Evolutionary conservation across 2,797 vertebrate genomes (phyloP), one percentile per base, ranked within the genome.

Genomic region (Phoxinus dragarum): DNA sequence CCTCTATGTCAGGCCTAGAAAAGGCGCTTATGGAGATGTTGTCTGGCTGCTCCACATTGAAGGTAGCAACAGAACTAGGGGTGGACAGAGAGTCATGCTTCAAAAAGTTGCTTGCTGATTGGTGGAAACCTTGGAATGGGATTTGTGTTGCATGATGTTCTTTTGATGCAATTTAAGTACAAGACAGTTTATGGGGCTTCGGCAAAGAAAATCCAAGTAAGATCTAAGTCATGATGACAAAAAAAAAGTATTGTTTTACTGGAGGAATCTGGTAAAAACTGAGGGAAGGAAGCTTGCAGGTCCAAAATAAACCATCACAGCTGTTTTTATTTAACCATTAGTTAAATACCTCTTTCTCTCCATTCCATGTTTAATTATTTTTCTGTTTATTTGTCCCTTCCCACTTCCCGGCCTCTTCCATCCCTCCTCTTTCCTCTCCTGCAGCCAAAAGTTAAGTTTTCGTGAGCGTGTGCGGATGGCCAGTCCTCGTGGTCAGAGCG

Each of bases 391-490:
- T 73, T 47, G 1, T 72, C 47, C 34, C 84, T 75, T 88, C 80
- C 40, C 44, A 67, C 75, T 61, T 74, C 10, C 52, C 27, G 82
- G 76, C 19, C 23, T 73, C 47, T 64, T 40, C 59, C 40, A 42
- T 82, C 23, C 23, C n/a, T 85, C 42, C 19, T 74, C 40, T 59
- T 17, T 47, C 7, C 44, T 67, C 17, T 31, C 7, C 47, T 86
- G 88, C 95, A 99, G 98, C 92, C 97, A 99, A 93, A 99, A 99
- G 93, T 90, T 99, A 90, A 99, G 97, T 92, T 99, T 99, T 84
- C 98, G 98, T 91, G 98, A 99, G 84, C 95, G 98, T 0, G 97
- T 99, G 72, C 96, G 98, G 86, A 97, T 99, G 97, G 97, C 98
- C 85, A 99, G 98, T 89, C 98, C 98, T 1, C 95, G 98, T 34